Percentiles rank a stretch among this genome's conserved stretches.
phyloP scores from a whole-genome alignment of 2,113 vertebrate genomes.

The Coregonus clupeaformis region DNA sequence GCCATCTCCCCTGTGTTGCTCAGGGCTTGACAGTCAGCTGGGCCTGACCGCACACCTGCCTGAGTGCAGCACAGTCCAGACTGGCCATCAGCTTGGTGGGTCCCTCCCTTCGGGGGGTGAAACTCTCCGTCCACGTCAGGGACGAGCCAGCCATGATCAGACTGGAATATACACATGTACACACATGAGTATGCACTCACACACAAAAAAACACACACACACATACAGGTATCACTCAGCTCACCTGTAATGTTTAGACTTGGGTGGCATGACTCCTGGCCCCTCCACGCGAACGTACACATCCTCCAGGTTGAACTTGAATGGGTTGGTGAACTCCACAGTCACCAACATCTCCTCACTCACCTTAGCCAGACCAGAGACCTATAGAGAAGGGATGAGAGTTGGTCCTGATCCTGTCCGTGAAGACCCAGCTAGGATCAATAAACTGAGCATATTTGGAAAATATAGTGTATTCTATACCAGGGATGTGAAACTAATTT shows the following conservation, averaged over 20 bases:
- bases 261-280: constrained; percentile 75
- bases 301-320: constrained; percentile 76
- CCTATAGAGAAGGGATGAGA: constrained; percentile 43
- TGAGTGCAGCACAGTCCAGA: constrained; percentile 82
- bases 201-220: background rate
- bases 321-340: constrained; percentile 88
- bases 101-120: constrained; percentile 72
- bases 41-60: constrained; percentile 84
- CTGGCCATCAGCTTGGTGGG: constrained; percentile 83
- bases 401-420: background rate
- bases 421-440: background rate
- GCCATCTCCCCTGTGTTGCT: constrained; percentile 4
- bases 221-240: background rate
- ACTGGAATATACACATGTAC: constrained; percentile 62
- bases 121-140: constrained; percentile 80
- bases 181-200: background rate
- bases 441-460: too few relatives aligned
- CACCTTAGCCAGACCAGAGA: constrained; percentile 56
- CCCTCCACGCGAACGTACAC: constrained; percentile 84
- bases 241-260: constrained; percentile 81
- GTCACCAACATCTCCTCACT: constrained; percentile 78
- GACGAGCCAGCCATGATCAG: constrained; percentile 74
- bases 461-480: too few relatives aligned
- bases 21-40: constrained; percentile 55
- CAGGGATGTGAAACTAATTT: too few relatives aligned